A percentile compares a stretch with the other conserved stretches of the same genome.
phyloP scores from a whole-genome alignment of 2,797 vertebrate species.

The Halcyon badia region DNA sequence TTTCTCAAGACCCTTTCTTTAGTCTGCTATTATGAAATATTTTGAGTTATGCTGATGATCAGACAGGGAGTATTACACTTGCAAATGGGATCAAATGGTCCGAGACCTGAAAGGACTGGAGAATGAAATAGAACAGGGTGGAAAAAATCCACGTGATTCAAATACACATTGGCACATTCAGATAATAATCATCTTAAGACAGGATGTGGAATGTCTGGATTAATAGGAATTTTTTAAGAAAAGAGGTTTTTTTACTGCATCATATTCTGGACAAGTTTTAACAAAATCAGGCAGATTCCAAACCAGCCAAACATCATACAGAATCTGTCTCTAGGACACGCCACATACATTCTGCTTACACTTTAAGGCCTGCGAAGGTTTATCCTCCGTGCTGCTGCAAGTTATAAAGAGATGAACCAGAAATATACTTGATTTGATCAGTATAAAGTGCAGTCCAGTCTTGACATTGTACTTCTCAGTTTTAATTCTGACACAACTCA shows the following conservation, averaged over 20 bases:
- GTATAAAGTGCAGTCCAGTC: rapidly evolving
- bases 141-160: neutral
- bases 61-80: neutral
- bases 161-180: neutral
- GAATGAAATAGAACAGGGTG: neutral
- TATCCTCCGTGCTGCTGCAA: neutral
- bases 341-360: neutral
- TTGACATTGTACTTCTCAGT: neutral
- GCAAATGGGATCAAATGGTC: neutral
- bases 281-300: neutral
- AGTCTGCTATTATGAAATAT: neutral
- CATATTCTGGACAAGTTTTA: neutral
- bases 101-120: neutral
- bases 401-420: neutral
- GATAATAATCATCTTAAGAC: neutral
- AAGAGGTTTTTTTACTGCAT: rapidly evolving
- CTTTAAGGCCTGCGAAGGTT: neutral
- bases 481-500: neutral
- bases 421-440: neutral
- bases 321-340: neutral
- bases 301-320: neutral
- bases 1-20: neutral
- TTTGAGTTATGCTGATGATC: neutral
- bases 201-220: neutral
- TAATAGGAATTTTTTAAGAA: neutral